phyloP scores from a whole-genome alignment of 2,888 invertebrate species.

The Strigamia crassipes region DNA sequence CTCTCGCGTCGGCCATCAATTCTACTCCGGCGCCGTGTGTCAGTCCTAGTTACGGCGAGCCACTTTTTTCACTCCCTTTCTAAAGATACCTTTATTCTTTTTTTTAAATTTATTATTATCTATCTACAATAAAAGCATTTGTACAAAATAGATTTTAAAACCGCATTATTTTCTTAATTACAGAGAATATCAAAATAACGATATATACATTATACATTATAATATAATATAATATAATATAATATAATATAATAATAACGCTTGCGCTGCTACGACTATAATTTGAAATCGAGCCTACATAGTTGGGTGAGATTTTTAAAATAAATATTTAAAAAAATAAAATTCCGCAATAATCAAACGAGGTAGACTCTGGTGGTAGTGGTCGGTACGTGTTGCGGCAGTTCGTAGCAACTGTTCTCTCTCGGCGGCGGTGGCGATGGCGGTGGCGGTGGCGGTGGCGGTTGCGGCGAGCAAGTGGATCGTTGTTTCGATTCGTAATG shows the following conservation, averaged over 20 bases:
- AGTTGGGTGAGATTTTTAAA: no score
- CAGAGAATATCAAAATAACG: no score
- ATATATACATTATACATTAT: no score
- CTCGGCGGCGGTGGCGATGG: not conserved
- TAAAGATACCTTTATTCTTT: not conserved
- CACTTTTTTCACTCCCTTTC: not conserved
- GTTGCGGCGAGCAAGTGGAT: not conserved
- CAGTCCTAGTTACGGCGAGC: not conserved
- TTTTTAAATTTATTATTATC: not conserved
- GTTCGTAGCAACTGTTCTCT: not conserved
- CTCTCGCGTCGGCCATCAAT: not conserved
- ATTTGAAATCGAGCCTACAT: no score
- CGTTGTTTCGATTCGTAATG: slow-evolving; percentile 48
- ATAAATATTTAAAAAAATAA: no score
- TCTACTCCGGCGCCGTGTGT: not conserved
- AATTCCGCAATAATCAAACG: no score
- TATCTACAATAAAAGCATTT: not conserved
- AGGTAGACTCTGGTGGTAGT: no score
- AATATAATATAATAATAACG: no score
- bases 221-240: no score
- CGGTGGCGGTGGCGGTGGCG: not conserved
- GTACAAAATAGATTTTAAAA: not conserved
- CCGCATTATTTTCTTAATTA: no score
- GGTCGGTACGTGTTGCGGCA: no score
- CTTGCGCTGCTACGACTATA: no score